Base-by-base conservation (phyloP, 2,113 vertebrate species). In the Phocoena phocoena region DNA sequence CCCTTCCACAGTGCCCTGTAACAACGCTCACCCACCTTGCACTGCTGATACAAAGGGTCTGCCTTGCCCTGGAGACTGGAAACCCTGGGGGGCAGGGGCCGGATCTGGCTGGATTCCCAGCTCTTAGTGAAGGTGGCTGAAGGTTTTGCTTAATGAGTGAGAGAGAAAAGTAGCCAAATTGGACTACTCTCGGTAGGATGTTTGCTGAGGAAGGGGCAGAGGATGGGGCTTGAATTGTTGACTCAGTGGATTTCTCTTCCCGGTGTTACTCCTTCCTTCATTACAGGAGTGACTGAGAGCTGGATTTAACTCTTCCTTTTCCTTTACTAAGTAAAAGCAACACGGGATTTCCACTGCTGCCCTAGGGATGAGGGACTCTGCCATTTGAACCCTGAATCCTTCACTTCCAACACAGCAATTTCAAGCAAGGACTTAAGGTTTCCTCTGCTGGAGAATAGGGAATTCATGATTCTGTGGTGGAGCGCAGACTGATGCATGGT, bases 261-360 rank as follows among this genome's bases (percentile, higher is more conserved):
- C 5, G 0, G 2, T 1, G 0, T 62, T n/a, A 31, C 76, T n/a
- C n/a, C 31, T 41, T 21, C 70, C 53, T 25, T 26, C 41, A 14
- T 8, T 25, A 12, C 38, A 0, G 14, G 38, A 14, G 47, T 11
- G 23, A 18, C 10, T 23, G 14, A 31, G 4, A 28, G 11, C 36
- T 33, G 11, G 25, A 33, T 50, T 71, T 17, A 63, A 79, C 33
- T 20, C 86, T 80, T 10, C 8, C 26, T 36, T 12, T 71, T 44
- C 88, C 58, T 77, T 15, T 26, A 3, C 74, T 38, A 58, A 33
- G 36, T 38, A 58, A 26, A 33, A 47, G 31, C 33, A 62, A 25
- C 8, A 2, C 7, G 33, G 18, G 23, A 23, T 47, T 53, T 18
- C 70, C 44, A 31, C 6, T 0, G 15, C 31, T 18, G 14, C 67